Evolutionary conservation across 2,888 invertebrate genomes (phyloP), one percentile per base, ranked within the genome.

Genomic region (Dinocampus coccinellae): DNA sequence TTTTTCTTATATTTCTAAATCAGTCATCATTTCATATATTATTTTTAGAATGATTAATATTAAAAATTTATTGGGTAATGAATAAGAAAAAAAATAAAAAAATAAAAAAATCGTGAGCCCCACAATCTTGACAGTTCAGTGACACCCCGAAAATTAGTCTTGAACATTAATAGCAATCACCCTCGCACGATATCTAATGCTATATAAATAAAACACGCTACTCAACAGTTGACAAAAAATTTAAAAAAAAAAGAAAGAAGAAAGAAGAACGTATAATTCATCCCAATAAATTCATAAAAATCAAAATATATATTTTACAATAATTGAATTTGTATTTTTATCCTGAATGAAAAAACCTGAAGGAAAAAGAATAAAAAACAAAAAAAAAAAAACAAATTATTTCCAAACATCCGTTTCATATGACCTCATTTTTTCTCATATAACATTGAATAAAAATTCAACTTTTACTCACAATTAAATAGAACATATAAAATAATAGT

Each of bases 141-240:
- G 36, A 63, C 66, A 55, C 57, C n/a, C 58, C 57, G 47, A 69
- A n/a, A n/a, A n/a, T n/a, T 73, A 72, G 73, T 72, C 70, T 72
- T 64, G n/a, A 67, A 53, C 66, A 22, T 47, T 67, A 60, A 67
- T 69, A 68, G 63, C 57, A 58, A 66, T 55, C 70, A 62, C 58
- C 63, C 70, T 69, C 24, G 57, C 39, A 58, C 39, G 39, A 71
- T 70, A 71, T 68, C 65, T 57, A 73, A 26, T 60, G 13, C 67
- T 26, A 36, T 61, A n/a, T n/a, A n/a, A n/a, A n/a, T n/a, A 64
- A 9, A 55, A 11, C 73, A 73, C 70, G 70, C 73, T 16, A 73
- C 29, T 22, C 53, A 42, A 42, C 57, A 26, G 72, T 75, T 65
- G 60, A n/a, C n/a, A n/a, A n/a, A n/a, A n/a, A n/a, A n/a, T n/a